phyloP scores from a whole-genome alignment of 2,888 invertebrate species.

The Phorcus lineatus region DNA sequence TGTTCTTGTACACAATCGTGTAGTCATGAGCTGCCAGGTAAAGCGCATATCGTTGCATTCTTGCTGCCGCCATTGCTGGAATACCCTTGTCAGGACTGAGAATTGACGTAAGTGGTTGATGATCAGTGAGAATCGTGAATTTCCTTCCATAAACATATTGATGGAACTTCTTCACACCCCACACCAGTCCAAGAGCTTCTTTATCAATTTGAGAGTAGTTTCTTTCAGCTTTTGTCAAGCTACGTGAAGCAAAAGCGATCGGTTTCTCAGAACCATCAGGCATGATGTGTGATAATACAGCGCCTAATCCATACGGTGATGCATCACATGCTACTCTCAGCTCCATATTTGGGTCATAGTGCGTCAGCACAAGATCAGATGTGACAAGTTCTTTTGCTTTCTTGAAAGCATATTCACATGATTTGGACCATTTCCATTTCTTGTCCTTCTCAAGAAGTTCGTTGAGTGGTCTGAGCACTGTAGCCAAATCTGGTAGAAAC shows the following conservation, averaged over 20 bases:
- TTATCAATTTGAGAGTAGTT: neutral
- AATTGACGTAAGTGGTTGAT: neutral
- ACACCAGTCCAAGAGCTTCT: neutral
- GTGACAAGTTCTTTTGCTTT: neutral
- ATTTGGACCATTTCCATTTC: constrained; percentile 9
- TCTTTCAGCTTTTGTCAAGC: neutral
- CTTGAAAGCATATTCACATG: neutral
- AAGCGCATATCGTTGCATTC: constrained; percentile 21
- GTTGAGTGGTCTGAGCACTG: constrained; percentile 3
- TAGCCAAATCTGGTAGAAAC: neutral
- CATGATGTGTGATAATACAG: neutral
- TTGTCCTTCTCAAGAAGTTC: neutral
- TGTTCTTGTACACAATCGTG: neutral
- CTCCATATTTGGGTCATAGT: neutral
- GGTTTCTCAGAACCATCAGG: neutral
- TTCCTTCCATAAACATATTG: neutral
- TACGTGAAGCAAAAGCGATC: neutral
- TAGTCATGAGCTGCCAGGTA: constrained; percentile 1
- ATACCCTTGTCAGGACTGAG: neutral
- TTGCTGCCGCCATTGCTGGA: constrained; percentile 9
- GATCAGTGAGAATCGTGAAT: neutral
- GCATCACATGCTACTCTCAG: neutral
- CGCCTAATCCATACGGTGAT: neutral
- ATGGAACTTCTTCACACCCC: neutral
- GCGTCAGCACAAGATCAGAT: neutral